Base-by-base conservation (phyloP, 2,888 invertebrate genomes). In the Xanthostigma xanthostigma region DNA sequence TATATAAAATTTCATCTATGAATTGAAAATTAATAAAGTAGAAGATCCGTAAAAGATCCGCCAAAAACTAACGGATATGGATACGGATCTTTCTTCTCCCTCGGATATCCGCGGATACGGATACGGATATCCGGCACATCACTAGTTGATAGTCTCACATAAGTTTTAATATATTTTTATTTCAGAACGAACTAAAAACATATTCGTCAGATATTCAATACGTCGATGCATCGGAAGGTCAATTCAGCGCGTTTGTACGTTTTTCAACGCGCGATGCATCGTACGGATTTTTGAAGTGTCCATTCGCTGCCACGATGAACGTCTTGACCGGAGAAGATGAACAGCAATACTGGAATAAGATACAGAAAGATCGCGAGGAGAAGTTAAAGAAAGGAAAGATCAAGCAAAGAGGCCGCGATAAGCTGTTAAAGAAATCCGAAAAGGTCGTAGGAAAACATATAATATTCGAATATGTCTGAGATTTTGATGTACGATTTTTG, bases 331-430 rank as follows among this genome's bases (percentile, higher is more conserved):
- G 79, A 1, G 72, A 79, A 2, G 83, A 82, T 52, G 92, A 92
- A 62, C 68, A 72, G 37, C 66, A 69, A 17, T 93, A 94, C 66
- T 93, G 92, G 91, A 66, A 78, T 13, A 85, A 84, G 60, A 83
- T 91, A 38, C 70, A 73, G 54, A 65, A 66, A 10, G 81, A 81
- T 60, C 71, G 80, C 51, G 68, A 71, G 46, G 65, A 69, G 6
- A 79, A 78, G 59, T 62, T 71, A 36, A 62, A 66, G 11, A 71
- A 71, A 50, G 66, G 67, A 40, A 55, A 62, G 8, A 63, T 66
- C 1, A 77, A 78, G 39, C 71, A 73, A 58, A 70, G 81, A 50
- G 80, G 79, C 5, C 64, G 76, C 44, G 73, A 75, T 50, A 77
- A 77, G 54, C 58, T 79, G 36, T 58, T 78, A 48, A 75, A 73